These are phyloP conservation scores for Battus philenor DNA, from an alignment of 1,140 invertebrate species.

Conservation along the genomic window DNA sequence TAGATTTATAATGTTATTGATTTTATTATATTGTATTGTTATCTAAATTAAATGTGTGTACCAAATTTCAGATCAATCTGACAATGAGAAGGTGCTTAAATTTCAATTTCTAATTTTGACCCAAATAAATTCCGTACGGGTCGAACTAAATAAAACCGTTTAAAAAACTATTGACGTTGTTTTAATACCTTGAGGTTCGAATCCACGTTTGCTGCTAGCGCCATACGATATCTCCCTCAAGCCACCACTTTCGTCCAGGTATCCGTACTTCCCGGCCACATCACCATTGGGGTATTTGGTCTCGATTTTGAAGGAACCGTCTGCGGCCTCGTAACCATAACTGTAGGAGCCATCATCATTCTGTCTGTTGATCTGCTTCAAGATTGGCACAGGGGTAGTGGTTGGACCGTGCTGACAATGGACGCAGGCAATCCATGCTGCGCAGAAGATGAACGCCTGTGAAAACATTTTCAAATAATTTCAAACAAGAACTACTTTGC, in stretches of 20 bases:
- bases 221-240: conserved; percentile 86
- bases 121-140: too few relatives aligned
- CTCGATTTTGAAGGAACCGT: conserved; percentile 95
- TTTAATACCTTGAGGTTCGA: conserved; percentile 80
- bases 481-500: too few relatives aligned
- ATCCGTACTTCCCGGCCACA: conserved; percentile 89
- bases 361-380: conserved; percentile 84
- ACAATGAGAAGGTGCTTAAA: too few relatives aligned
- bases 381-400: conserved; percentile 81
- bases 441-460: conserved; percentile 41
- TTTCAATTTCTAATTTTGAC: too few relatives aligned
- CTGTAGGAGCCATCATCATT: conserved; percentile 92
- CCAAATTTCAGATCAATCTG: too few relatives aligned
- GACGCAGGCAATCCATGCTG: conserved; percentile 37
- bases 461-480: too few relatives aligned
- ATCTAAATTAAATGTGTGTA: too few relatives aligned
- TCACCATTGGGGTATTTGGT: conserved; percentile 89
- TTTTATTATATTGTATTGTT: too few relatives aligned
- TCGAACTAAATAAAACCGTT: too few relatives aligned
- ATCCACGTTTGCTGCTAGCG: conserved; percentile 83
- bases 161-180: too few relatives aligned
- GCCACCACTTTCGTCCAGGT: conserved; percentile 86
- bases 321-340: conserved; percentile 92
- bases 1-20: too few relatives aligned
- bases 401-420: conserved; percentile 41